phyloP scores from a whole-genome alignment of 1,140 invertebrate species.

The Drosophila baimaii region DNA sequence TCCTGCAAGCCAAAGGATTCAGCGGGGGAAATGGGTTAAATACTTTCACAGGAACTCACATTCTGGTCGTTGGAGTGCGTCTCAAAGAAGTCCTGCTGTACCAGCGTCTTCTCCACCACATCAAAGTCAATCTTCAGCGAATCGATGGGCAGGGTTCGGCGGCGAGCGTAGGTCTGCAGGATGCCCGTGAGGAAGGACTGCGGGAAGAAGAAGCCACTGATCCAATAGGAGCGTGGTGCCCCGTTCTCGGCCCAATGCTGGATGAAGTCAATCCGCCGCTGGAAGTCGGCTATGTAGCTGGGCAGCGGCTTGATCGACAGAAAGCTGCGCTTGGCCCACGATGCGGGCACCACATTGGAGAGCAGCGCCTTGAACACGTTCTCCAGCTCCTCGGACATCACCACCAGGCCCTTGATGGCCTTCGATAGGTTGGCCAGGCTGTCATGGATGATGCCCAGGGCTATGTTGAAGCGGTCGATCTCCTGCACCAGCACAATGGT shows the following conservation, averaged over 20 bases:
- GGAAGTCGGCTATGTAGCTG: conserved; percentile 93
- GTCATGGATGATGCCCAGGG: conserved; percentile 89
- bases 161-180: conserved; percentile 93
- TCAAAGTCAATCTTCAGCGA: conserved; percentile 92
- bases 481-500: conserved; percentile 94
- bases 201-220: conserved; percentile 95
- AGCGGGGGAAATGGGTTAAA: no score
- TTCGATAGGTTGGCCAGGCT: conserved; percentile 91
- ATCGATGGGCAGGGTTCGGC: conserved; percentile 93
- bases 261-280: conserved; percentile 91
- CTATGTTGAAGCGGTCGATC: conserved; percentile 92
- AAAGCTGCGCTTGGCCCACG: conserved; percentile 93
- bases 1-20: conserved; percentile 51
- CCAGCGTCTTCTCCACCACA: conserved; percentile 85
- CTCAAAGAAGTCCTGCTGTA: conserved; percentile 88
- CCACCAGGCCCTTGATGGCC: conserved; percentile 93
- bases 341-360: conserved; percentile 91
- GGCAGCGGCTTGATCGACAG: conserved; percentile 93
- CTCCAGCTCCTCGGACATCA: conserved; percentile 95
- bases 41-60: no score
- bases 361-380: conserved; percentile 91
- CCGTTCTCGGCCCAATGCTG: conserved; percentile 89
- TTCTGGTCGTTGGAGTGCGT: conserved; percentile 81
- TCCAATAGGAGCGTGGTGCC: conserved; percentile 92
- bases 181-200: conserved; percentile 95